These are phyloP conservation scores for Phylloscopus trochiloides DNA, from an alignment of 2,113 vertebrate species.

Conservation along the genomic window DNA sequence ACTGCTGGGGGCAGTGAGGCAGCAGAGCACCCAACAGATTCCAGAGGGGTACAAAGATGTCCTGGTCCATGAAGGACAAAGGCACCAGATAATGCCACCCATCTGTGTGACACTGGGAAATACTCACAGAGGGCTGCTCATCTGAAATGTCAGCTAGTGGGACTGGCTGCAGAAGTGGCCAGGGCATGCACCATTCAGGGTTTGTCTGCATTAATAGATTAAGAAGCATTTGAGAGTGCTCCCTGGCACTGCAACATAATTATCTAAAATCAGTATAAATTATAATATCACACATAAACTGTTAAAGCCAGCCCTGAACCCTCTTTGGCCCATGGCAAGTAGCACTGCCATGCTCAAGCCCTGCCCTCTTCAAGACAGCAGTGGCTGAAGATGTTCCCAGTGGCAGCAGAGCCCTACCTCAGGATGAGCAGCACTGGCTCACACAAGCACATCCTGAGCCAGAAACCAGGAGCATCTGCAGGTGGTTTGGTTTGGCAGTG, in stretches of 20 bases:
- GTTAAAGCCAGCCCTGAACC: neutral
- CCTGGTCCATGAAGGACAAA: neutral
- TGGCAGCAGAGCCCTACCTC: neutral
- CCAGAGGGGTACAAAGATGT: neutral
- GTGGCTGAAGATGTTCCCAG: accelerated
- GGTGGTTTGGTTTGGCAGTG: neutral
- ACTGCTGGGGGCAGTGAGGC: neutral
- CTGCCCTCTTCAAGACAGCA: neutral
- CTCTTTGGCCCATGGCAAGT: neutral
- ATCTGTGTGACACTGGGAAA: neutral
- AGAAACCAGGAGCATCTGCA: neutral
- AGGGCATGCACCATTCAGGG: neutral
- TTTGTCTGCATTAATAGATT: neutral
- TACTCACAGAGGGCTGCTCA: neutral
- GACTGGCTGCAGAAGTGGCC: neutral
- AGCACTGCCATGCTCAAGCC: neutral
- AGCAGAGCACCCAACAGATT: neutral
- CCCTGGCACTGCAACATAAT: neutral
- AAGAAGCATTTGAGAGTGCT: neutral
- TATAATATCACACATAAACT: neutral
- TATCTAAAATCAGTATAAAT: neutral
- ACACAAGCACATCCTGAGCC: neutral
- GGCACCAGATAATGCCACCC: neutral
- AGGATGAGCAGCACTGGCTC: neutral
- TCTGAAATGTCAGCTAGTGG: neutral